Conservation (phyloP, 1,140 invertebrate genomes). For the Drosophila ficusphila region DNA sequence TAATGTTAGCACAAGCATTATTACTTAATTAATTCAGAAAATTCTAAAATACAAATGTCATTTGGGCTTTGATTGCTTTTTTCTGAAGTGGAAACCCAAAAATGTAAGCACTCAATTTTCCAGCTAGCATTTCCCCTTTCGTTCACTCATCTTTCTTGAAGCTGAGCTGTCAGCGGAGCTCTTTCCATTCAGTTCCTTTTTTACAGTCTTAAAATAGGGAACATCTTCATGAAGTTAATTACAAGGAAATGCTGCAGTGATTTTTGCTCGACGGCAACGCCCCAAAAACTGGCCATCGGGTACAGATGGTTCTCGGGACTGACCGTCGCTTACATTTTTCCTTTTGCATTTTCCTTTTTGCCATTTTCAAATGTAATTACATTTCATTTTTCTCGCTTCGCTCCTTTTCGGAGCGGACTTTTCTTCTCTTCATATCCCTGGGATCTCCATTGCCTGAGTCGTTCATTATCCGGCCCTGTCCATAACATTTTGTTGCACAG, state of each 20-base stretch:
- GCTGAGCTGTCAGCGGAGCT: constrained; percentile 19
- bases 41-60: too few relatives aligned
- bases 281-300: constrained; percentile 35
- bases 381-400: constrained; percentile 75
- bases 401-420: constrained; percentile 12
- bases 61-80: neutral
- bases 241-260: constrained; percentile 54
- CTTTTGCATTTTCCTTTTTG: constrained; percentile 39
- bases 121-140: constrained; percentile 3
- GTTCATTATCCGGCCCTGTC: constrained; percentile 75
- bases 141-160: constrained; percentile 23
- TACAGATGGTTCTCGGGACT: constrained; percentile 23
- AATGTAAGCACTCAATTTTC: constrained; percentile 12
- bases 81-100: neutral
- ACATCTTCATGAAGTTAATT: constrained; percentile 58
- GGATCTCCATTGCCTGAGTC: constrained; percentile 8
- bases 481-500: constrained; percentile 80
- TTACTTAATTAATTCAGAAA: too few relatives aligned
- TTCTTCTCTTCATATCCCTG: constrained; percentile 1
- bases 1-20: too few relatives aligned
- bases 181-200: constrained; percentile 1
- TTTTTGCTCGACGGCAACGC: constrained; percentile 23
- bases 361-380: constrained; percentile 76
- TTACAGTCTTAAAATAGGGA: neutral
- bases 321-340: constrained; percentile 30